These are phyloP conservation scores for Hycleus phaleratus DNA, from an alignment of 1,140 invertebrate species.

Conservation along the genomic window DNA sequence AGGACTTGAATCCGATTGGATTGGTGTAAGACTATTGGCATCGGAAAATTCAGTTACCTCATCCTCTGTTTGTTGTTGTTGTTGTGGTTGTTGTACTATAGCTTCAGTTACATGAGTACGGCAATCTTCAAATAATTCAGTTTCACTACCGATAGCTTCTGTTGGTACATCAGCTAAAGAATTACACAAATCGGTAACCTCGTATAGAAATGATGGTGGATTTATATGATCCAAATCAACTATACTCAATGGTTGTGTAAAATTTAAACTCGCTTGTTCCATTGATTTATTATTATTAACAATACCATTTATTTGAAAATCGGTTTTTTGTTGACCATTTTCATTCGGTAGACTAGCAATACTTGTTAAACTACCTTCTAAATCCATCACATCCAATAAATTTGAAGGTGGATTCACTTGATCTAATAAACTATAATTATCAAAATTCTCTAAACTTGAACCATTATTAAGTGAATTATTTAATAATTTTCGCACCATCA, in stretches of 20 bases:
- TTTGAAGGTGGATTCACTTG: constrained; percentile 75
- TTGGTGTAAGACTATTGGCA: constrained; percentile 43
- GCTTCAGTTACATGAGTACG: constrained; percentile 38
- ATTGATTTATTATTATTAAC: constrained; percentile 29
- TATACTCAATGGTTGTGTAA: neutral
- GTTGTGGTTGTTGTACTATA: constrained; percentile 33
- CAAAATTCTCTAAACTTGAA: constrained; percentile 46
- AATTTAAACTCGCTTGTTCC: constrained; percentile 31
- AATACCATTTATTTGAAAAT: constrained; percentile 28
- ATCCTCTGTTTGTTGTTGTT: constrained; percentile 18
- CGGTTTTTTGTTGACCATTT: constrained; percentile 49
- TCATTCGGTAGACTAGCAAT: constrained; percentile 76
- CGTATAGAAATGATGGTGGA: constrained; percentile 54
- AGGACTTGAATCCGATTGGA: constrained; percentile 50
- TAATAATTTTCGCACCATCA: constrained; percentile 61
- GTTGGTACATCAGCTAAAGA: constrained; percentile 51
- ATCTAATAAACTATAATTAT: constrained; percentile 53
- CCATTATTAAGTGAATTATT: constrained; percentile 49
- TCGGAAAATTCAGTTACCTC: constrained; percentile 35
- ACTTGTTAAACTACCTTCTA: constrained; percentile 75
- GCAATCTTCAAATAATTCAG: constrained; percentile 48
- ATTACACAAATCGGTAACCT: constrained; percentile 54
- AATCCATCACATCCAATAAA: constrained; percentile 68
- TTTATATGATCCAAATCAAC: constrained; percentile 57
- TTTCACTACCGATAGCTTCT: constrained; percentile 50